Evolutionary conservation across 1,140 invertebrate species (phyloP), one percentile per base, ranked within the genome.

Genomic region (Microplitis mediator): DNA sequence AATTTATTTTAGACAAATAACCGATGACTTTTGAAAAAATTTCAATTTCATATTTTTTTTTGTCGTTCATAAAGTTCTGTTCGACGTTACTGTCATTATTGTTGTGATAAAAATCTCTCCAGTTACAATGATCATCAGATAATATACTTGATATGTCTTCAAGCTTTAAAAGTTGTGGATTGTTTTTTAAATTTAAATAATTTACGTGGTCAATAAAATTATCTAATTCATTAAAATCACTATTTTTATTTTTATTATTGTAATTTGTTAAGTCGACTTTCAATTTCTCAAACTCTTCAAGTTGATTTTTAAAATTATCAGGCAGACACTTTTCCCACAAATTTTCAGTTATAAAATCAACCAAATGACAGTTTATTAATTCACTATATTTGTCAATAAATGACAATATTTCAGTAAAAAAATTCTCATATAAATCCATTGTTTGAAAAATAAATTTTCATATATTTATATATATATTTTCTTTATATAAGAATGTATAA

Each of bases 31-130:
- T 80, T 8, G 89, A 75, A 79, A 92, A 88, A 23, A 87, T 78
- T 78, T 90, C 87, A 35, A 96, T 94, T 88, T 97, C 95, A 82
- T 96, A 93, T 67, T 88, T 90, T 79, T 97, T 97, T 82, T 97
- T 97, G 32, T 88, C 82, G 9, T 89, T 92, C 93, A 94, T 95
- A 80, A 94, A 94, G 74, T 90, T 89, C 32, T 35, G 51, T 14
- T 73, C 56, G 23, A 2, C 14, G 56, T 63, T 67, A 60, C 66
- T 35, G 61, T 23, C 13, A 5, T 65, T 45, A 34, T 61, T 62
- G 56, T 14, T 36, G 4, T 60, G 35, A 39, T 58, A 52, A 4
- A 4, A 66, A 52, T 39, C 45, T 56, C 31, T 56, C 31, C 34
- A 69, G n/a, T 31, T 73, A 52, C 45, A 13, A 61, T 63, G 11